Base-by-base conservation (phyloP, 2,888 invertebrate genomes). In the Drosophila antonietae region DNA sequence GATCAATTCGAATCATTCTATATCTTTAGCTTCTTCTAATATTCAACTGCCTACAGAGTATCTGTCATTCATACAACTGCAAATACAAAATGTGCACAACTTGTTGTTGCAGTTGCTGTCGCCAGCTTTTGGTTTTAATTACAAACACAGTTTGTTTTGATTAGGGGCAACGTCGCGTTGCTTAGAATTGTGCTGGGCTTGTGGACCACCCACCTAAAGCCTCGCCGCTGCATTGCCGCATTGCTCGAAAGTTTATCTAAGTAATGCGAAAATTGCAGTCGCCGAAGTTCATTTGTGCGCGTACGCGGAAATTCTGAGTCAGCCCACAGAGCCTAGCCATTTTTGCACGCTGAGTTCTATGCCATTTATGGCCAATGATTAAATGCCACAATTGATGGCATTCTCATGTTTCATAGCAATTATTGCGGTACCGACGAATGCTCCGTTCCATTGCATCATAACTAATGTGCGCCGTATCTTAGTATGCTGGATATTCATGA, bases 141-240 rank as follows among this genome's bases (percentile, higher is more conserved):
- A 81, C 73, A 78, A 62, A 77, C 68, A 78, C 78, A 80, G 76
- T 80, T 81, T 83, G 79, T 57, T 81, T 88, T 80, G 81, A 88
- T 88, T 88, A 80, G 72, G 67, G 58, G 59, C 75, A 72, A 64
- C 31, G 58, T 80, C 46, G 57, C 56, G 20, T 56, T 74, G 68
- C 61, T 69, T 64, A 83, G 81, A 77, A 79, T 37, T 46, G 49
- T 68, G 37, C 37, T 37, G 41, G 47, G 44, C 56, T 10, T 39
- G 12, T 28, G 72, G 65, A 62, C 75, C 83, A 80, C 83, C 83
- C 74, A 83, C 83, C 58, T 59, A 63, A 55, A 57, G 43, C 41
- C 47, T 37, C n/a, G 43, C 8, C 46, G 33, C 43, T 66, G 60
- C 18, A 56, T 41, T 52, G 63, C 68, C 47, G 58, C 52, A 61